Base-by-base conservation (phyloP, 2,797 vertebrate species). In the Bovichtus diacanthus region DNA sequence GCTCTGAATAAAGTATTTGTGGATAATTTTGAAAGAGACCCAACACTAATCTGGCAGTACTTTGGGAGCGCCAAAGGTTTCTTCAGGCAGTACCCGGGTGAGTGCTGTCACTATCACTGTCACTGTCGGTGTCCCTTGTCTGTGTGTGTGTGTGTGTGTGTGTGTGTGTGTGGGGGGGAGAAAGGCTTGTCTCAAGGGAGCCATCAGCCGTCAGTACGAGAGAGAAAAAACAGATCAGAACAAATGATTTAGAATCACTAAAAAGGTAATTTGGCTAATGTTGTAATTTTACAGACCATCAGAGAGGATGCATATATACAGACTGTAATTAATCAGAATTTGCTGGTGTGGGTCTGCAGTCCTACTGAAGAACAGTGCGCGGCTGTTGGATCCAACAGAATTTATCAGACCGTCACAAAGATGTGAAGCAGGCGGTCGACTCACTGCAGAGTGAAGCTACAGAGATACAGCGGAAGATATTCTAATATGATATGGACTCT, bases 1-100 rank as follows among this genome's bases (percentile, higher is more conserved):
- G 97, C 98, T 16, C 93, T 99, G 86, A 99, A 99, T 90, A 99
- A 98, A 91, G 97, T 99, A 6, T 99, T 99, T 82, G 97, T 99
- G 18, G 97, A 99, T 87, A 99, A 99, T 89, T 99, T 97, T 91
- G 96, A 97, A 83, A 96, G 95, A 73, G 98, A 99, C 76, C 97
- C 98, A 0, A 97, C 98, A 12, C 96, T 99, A 29, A 98, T 97
- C 82, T 99, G 98, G 98, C 98, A 99, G 79, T 99, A 99, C 87
- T 99, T 99, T 85, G 98, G 97, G 83, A 99, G 98, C 12, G 97
- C 98, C 62, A 99, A 99, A 87, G 98, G 98, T 59, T 99, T 99
- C 95, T 99, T 99, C 88, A 96, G 98, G 74, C 98, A 99, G 80
- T 99, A 99, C 76, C 98, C 98, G 58, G 97, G 98, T 99, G 87